Conservation (phyloP, 2,797 vertebrate genomes). For the Prionace glauca region DNA sequence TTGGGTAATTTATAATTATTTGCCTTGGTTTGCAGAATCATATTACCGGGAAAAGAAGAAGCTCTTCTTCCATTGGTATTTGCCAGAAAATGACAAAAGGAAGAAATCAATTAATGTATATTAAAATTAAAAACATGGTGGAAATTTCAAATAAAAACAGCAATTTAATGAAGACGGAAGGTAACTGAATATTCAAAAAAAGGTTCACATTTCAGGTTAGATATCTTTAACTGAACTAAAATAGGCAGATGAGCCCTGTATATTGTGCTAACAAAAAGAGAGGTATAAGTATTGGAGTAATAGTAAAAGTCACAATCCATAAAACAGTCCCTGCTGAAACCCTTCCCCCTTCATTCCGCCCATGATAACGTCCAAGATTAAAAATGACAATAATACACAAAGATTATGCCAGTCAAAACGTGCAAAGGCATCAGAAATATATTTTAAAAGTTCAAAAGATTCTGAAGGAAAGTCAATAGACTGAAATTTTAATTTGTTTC, state of each 20-base stretch:
- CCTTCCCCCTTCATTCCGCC: too few species aligned
- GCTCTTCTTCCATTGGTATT: background rate
- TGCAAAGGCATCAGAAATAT: background rate
- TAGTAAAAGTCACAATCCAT: background rate
- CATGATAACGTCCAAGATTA: background rate
- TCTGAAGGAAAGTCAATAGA: background rate
- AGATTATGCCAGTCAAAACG: background rate
- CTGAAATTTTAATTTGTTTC: background rate
- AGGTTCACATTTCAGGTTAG: background rate
- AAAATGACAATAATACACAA: background rate
- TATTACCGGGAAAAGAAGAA: background rate
- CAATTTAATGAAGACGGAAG: background rate
- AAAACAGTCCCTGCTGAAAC: too few species aligned
- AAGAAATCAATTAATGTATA: background rate
- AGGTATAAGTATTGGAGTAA: background rate
- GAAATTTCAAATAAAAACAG: background rate
- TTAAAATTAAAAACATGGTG: background rate
- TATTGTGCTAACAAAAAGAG: background rate
- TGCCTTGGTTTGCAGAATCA: background rate
- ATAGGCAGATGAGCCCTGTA: background rate
- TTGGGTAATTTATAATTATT: background rate
- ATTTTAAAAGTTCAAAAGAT: background rate
- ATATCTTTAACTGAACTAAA: background rate
- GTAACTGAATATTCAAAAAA: background rate
- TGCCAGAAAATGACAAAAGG: background rate